A percentile compares a stretch with the other conserved stretches of the same genome.
Evolutionary conservation across 2,888 invertebrate species (phyloP).

Genomic region (Lycia hirtaria): DNA sequence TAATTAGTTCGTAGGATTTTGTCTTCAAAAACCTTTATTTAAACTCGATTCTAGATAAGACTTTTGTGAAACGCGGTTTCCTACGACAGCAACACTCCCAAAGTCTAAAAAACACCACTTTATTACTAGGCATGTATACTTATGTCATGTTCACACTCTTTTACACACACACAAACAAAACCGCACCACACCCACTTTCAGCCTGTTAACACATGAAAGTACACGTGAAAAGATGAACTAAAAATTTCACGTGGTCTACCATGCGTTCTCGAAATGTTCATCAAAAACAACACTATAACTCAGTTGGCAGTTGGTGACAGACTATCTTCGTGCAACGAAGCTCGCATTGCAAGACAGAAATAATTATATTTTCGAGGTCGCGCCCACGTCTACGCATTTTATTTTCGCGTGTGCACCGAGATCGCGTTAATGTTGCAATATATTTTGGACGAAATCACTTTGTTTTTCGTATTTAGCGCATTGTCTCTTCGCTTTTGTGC

Average conservation of each 20-base stretch:
- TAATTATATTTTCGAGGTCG: conserved; percentile 76
- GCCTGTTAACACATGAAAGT: no score
- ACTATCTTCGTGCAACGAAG: conserved; percentile 45
- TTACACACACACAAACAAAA: not conserved
- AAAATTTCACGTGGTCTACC: conserved; percentile 20
- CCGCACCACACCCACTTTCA: conserved; percentile 24
- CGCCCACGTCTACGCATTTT: conserved; percentile 60
- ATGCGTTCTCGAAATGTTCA: conserved; percentile 30
- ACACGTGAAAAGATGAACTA: no score
- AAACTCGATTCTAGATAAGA: no score
- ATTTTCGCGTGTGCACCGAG: conserved; percentile 41
- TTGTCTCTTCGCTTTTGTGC: conserved; percentile 18
- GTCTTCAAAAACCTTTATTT: no score
- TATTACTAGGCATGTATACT: no score
- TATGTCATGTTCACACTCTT: not conserved
- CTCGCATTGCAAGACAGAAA: conserved; percentile 62
- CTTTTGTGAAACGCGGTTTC: no score
- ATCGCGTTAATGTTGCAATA: conserved; percentile 43
- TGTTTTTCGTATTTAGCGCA: conserved; percentile 35
- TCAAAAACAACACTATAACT: conserved; percentile 19
- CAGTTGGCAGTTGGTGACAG: conserved; percentile 21
- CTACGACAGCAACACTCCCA: no score
- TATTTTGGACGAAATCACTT: conserved; percentile 44
- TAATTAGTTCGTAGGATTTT: no score
- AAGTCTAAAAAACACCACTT: no score